A percentile compares a stretch with the other conserved stretches of the same genome.
phyloP scores from a whole-genome alignment of 2,888 invertebrate genomes.

The Ophonus ardosiacus region DNA sequence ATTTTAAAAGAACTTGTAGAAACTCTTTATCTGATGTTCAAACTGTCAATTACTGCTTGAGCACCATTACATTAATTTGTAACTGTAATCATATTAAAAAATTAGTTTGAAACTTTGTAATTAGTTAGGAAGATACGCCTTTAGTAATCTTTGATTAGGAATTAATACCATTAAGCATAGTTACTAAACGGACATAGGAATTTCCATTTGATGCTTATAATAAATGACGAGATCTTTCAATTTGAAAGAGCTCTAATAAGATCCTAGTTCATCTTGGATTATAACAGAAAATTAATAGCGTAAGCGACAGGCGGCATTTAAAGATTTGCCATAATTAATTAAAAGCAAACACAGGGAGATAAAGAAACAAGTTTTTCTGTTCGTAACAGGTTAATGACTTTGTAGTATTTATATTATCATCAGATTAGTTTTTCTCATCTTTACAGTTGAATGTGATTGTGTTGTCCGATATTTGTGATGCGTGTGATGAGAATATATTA shows the following conservation, averaged over 20 bases:
- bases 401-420: conserved; percentile 26
- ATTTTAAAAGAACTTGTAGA: background rate
- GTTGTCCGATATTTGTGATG: conserved; percentile 8
- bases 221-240: conserved; percentile 47
- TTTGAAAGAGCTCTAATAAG: conserved; percentile 44
- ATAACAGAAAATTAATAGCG: conserved; percentile 48
- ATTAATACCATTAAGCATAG: conserved; percentile 38
- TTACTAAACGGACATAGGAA: conserved; percentile 38
- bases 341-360: conserved; percentile 44
- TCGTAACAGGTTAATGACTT: conserved; percentile 48
- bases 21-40: background rate
- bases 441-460: conserved; percentile 29
- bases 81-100: background rate
- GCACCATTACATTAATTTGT: background rate
- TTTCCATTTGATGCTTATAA: conserved; percentile 40
- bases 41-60: background rate
- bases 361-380: conserved; percentile 55
- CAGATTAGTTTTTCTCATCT: conserved; percentile 38
- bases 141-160: conserved; percentile 17
- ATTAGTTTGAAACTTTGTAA: background rate
- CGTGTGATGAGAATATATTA: conserved; percentile 37
- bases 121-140: background rate
- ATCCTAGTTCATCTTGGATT: conserved; percentile 17
- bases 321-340: conserved; percentile 60
- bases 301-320: conserved; percentile 50